phyloP scores from a whole-genome alignment of 2,888 invertebrate genomes.

The Pachycephus smyrnensis region DNA sequence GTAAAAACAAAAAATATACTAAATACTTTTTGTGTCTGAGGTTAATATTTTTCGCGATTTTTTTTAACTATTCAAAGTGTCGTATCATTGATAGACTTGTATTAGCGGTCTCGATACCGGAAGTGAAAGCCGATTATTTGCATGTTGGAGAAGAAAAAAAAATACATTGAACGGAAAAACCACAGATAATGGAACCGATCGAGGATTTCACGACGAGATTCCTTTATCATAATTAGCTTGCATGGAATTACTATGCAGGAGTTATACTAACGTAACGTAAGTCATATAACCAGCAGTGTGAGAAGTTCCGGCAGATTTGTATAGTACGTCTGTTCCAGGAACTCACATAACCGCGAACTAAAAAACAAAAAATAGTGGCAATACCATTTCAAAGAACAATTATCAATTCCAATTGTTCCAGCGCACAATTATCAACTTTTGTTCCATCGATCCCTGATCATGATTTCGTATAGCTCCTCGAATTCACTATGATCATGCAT shows the following conservation, averaged over 20 bases:
- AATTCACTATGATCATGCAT: background rate
- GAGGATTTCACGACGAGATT: background rate
- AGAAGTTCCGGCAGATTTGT: background rate
- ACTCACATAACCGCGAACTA: background rate
- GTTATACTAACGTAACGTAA: background rate
- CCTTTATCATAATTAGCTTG: background rate
- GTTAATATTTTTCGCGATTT: background rate
- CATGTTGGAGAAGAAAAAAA: background rate
- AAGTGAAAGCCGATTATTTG: constrained; percentile 13
- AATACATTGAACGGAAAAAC: background rate
- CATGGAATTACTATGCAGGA: background rate
- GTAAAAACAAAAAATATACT: too few species aligned
- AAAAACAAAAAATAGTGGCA: background rate
- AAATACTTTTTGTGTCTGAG: background rate
- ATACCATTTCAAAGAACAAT: background rate
- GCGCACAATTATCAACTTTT: background rate
- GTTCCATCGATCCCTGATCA: background rate
- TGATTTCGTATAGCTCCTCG: background rate
- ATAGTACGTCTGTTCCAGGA: background rate
- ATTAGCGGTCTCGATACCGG: background rate
- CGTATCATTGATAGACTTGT: background rate
- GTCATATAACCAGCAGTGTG: background rate
- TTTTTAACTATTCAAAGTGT: background rate
- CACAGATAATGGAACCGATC: background rate
- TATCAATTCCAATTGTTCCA: background rate